These are phyloP conservation scores for Arrhopalites spinosus DNA, from an alignment of 2,888 invertebrate genomes.

Conservation along the genomic window DNA sequence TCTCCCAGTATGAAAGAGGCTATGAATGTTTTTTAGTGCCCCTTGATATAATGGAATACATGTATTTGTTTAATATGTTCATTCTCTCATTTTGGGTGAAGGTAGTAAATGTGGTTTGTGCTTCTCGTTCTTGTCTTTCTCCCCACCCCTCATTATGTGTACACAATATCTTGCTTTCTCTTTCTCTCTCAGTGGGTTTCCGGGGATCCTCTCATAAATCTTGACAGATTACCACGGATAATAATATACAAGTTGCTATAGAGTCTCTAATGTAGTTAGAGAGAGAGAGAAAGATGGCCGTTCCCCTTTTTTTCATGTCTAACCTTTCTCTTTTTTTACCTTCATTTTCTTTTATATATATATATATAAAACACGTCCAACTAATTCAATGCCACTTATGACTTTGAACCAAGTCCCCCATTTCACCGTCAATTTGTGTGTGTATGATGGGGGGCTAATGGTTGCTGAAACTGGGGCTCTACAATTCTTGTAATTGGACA, in stretches of 20 bases:
- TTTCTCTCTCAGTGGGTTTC: conserved; percentile 15
- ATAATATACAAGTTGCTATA: conserved; percentile 32
- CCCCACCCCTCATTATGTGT: conserved; percentile 35
- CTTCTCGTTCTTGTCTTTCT: neutral
- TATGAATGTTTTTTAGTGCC: too few relatives aligned
- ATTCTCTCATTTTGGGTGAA: neutral
- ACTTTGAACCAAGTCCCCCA: too few relatives aligned
- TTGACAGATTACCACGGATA: conserved; percentile 43
- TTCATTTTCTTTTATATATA: too few relatives aligned
- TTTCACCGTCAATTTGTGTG: too few relatives aligned
- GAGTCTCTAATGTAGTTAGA: conserved; percentile 34
- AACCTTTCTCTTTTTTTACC: neutral
- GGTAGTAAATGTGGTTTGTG: neutral
- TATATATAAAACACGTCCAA: too few relatives aligned
- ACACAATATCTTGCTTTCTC: conserved; percentile 19
- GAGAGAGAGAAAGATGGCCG: neutral
- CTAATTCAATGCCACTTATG: too few relatives aligned
- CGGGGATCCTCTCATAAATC: conserved; percentile 39
- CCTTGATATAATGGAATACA: neutral
- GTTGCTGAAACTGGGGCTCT: too few relatives aligned
- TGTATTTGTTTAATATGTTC: neutral
- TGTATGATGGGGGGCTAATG: too few relatives aligned
- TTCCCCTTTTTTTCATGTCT: neutral
- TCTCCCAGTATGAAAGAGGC: neutral
- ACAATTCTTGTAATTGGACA: too few relatives aligned